Percentiles rank a stretch among this genome's conserved stretches.
These are phyloP conservation scores for Helarctos malayanus DNA, from an alignment of 2,797 vertebrate genomes.

Conservation along the genomic window DNA sequence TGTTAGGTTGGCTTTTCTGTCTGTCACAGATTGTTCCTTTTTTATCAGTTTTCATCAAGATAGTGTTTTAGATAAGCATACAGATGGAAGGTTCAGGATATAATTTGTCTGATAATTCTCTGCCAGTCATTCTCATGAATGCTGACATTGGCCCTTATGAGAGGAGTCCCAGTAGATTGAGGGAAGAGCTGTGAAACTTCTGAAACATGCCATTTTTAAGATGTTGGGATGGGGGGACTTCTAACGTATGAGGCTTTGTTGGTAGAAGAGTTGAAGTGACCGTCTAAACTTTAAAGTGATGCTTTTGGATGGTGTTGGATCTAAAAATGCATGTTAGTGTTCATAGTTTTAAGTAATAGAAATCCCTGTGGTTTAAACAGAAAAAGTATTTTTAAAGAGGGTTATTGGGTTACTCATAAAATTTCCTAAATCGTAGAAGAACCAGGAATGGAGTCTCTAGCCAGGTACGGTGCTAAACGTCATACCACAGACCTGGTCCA, in stretches of 20 bases:
- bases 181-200: not conserved
- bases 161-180: not conserved
- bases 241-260: not conserved
- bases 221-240: not conserved
- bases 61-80: not conserved
- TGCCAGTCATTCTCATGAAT: conserved; percentile 19
- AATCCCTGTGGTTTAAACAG: conserved; percentile 24
- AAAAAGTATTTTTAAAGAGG: conserved; percentile 35
- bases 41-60: not conserved
- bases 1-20: conserved; percentile 38
- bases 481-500: not conserved
- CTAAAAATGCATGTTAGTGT: conserved; percentile 26
- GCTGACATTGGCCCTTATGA: not conserved
- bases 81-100: not conserved
- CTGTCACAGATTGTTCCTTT: conserved; percentile 3
- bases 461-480: not conserved
- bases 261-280: conserved; percentile 1
- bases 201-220: conserved; percentile 22
- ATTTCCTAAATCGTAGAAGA: conserved; percentile 22
- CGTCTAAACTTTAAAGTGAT: not conserved
- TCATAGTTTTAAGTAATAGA: conserved; percentile 53
- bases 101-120: not conserved
- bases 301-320: not conserved
- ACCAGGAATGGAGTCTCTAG: not conserved
- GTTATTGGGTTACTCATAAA: conserved; percentile 12